These are phyloP conservation scores for Lamprotornis superbus DNA, from an alignment of 2,113 vertebrate genomes.

Conservation along the genomic window DNA sequence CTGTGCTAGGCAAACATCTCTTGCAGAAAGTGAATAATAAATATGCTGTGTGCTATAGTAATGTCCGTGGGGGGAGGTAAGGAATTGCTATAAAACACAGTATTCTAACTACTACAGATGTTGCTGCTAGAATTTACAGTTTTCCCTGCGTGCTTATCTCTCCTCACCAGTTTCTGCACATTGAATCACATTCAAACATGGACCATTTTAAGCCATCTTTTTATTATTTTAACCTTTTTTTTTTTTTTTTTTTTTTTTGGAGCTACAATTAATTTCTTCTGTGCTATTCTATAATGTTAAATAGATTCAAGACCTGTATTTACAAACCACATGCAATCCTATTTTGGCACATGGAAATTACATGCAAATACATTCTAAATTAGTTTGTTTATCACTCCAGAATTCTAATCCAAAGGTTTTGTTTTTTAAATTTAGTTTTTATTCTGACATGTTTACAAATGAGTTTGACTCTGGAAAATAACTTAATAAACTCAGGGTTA, in stretches of 20 bases:
- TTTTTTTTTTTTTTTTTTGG: constrained; percentile 61
- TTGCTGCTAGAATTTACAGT: constrained; percentile 70
- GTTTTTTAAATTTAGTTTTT: constrained; percentile 74
- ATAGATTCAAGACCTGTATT: constrained; percentile 67
- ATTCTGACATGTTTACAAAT: constrained; percentile 81
- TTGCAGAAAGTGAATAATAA: constrained; percentile 68
- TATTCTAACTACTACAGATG: constrained; percentile 72
- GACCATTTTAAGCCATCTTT: constrained; percentile 64
- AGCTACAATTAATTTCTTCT: constrained; percentile 69
- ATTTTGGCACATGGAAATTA: constrained; percentile 78
- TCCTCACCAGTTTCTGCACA: constrained; percentile 67
- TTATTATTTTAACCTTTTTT: constrained; percentile 72
- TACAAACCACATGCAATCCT: constrained; percentile 72
- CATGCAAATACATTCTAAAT: constrained; percentile 80
- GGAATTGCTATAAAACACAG: constrained; percentile 68
- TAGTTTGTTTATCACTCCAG: constrained; percentile 77
- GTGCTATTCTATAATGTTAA: constrained; percentile 65
- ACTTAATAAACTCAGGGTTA: constrained; percentile 80
- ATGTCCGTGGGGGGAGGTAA: constrained; percentile 58
- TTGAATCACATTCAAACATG: constrained; percentile 65
- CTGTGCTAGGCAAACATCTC: constrained; percentile 64
- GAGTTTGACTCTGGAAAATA: constrained; percentile 80
- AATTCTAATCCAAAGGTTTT: constrained; percentile 75
- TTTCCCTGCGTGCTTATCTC: constrained; percentile 69
- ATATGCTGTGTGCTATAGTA: constrained; percentile 47